phyloP scores from a whole-genome alignment of 2,888 invertebrate species.

The Protula sp. region DNA sequence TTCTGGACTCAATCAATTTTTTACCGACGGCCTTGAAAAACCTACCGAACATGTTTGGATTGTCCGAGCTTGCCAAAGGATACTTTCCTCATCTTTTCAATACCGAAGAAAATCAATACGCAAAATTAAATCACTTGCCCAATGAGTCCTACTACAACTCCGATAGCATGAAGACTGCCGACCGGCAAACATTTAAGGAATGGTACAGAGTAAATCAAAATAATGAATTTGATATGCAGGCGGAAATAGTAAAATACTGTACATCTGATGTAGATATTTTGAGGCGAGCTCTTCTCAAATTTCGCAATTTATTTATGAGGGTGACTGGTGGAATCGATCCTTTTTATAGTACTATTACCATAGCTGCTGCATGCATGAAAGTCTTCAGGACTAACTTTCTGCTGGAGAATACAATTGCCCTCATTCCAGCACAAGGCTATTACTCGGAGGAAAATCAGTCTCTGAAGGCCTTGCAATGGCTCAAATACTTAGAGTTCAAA shows the following conservation, averaged over 20 bases:
- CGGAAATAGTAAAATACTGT: slow-evolving; percentile 2
- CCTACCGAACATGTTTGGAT: slow-evolving; percentile 1
- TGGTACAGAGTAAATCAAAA: not conserved
- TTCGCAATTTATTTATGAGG: not conserved
- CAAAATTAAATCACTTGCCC: slow-evolving; percentile 1
- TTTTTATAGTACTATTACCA: not conserved
- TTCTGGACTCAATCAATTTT: slow-evolving; percentile 4
- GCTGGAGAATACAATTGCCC: not conserved
- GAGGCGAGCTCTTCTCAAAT: not conserved
- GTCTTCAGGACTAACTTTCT: not conserved
- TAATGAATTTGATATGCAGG: not conserved
- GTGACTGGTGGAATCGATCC: not conserved
- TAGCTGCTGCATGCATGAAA: not conserved
- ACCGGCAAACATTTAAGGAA: not conserved
- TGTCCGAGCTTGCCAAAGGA: slow-evolving; percentile 3
- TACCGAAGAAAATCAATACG: not conserved
- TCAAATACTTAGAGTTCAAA: not conserved
- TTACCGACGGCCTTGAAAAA: not conserved
- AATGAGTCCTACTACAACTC: not conserved
- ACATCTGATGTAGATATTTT: slow-evolving; percentile 3
- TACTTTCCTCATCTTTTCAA: slow-evolving; percentile 3
- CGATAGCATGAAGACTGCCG: slow-evolving; percentile 1
- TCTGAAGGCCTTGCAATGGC: not conserved
- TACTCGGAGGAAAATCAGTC: not conserved
- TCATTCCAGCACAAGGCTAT: no score